These are phyloP conservation scores for Caenorhabditis sp. DNA, from an alignment of 2,888 invertebrate genomes.

Conservation along the genomic window DNA sequence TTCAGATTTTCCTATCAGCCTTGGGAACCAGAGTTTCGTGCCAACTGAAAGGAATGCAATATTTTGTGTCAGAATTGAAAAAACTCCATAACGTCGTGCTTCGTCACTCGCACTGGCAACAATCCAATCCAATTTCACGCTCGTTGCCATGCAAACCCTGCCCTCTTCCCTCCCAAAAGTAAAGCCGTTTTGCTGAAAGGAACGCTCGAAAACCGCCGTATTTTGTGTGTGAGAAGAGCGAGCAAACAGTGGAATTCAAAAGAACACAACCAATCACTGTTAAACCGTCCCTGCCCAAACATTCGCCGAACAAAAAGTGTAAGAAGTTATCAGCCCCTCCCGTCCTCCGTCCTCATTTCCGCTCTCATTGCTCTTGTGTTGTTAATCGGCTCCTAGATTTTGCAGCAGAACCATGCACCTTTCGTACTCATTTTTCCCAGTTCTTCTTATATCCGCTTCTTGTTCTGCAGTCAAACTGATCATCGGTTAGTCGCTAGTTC, in stretches of 20 bases:
- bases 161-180: not conserved
- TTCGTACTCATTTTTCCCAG: not conserved
- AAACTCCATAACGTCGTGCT: too few relatives aligned
- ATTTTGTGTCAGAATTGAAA: too few relatives aligned
- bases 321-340: not conserved
- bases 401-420: not conserved
- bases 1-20: too few relatives aligned
- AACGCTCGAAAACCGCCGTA: constrained; percentile 2
- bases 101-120: not conserved
- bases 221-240: constrained; percentile 19
- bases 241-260: constrained; percentile 34
- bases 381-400: not conserved
- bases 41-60: too few relatives aligned
- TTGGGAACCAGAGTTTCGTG: too few relatives aligned
- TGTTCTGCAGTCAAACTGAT: constrained; percentile 22
- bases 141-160: constrained; percentile 33
- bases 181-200: not conserved
- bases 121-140: not conserved
- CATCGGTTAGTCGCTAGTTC: constrained; percentile 17
- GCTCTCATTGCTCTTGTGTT: not conserved
- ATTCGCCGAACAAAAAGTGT: constrained; percentile 9
- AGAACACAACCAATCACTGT: constrained; percentile 33
- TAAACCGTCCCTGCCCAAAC: constrained; percentile 38
- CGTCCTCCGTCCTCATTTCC: not conserved
- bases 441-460: not conserved